Evolutionary conservation across 2,797 vertebrate genomes (phyloP).

Genomic region (Lithobates pipiens): DNA sequence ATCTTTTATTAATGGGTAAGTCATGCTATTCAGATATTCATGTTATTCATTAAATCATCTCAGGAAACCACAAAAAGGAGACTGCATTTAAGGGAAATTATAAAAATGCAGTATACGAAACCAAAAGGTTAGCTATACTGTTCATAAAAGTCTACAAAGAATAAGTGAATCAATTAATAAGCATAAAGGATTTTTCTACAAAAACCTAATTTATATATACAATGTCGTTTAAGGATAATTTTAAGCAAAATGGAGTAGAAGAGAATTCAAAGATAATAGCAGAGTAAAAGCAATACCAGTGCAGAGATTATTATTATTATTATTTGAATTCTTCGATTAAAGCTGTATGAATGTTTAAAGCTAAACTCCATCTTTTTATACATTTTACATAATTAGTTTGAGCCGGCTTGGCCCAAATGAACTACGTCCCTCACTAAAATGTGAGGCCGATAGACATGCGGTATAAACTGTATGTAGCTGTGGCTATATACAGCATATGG

Average conservation of each 20-base stretch:
- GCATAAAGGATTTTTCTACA: slow-evolving; percentile 9
- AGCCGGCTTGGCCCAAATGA: no score
- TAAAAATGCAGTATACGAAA: slow-evolving; percentile 44
- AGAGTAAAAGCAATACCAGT: no score
- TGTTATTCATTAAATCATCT: slow-evolving; percentile 60
- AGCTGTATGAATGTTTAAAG: no score
- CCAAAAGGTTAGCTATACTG: slow-evolving; percentile 48
- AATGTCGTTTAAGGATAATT: background rate
- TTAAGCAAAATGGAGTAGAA: background rate
- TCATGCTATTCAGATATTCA: slow-evolving; percentile 59
- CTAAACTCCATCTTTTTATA: no score
- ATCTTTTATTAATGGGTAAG: slow-evolving; percentile 59
- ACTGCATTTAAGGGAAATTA: slow-evolving; percentile 56
- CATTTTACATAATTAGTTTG: no score
- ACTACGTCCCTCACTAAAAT: no score
- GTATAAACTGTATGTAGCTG: no score
- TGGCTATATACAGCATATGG: no score
- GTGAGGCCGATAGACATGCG: no score
- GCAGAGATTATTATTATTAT: no score
- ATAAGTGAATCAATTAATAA: slow-evolving; percentile 24
- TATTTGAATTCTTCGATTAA: no score
- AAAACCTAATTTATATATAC: background rate
- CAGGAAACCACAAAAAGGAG: slow-evolving; percentile 46
- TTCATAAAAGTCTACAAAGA: slow-evolving; percentile 22
- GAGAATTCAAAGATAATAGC: background rate